Percentiles rank a stretch among this genome's conserved stretches.
These are phyloP conservation scores for Paguma larvata DNA, from an alignment of 2,797 vertebrate species.

Conservation along the genomic window DNA sequence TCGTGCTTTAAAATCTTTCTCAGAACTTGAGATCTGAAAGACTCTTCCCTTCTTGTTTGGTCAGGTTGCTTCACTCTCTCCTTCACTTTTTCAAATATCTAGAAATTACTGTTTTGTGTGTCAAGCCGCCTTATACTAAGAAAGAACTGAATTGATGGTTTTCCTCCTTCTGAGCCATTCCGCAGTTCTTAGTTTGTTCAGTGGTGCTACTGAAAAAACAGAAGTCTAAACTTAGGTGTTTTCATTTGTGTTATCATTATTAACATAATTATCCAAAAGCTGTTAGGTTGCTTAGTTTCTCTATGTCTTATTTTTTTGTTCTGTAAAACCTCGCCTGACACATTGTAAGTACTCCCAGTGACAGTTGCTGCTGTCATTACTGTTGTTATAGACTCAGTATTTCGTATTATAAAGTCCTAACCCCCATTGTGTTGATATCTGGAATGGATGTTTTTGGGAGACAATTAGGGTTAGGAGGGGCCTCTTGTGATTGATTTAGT, in stretches of 20 bases:
- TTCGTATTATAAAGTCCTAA: not conserved
- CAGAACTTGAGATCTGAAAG: not conserved
- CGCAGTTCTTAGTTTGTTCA: not conserved
- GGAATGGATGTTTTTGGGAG: not conserved
- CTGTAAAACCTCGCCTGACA: not conserved
- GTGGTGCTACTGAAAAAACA: not conserved
- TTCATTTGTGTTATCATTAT: not conserved
- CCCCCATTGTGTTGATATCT: not conserved
- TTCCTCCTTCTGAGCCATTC: not conserved
- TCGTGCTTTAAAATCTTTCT: not conserved
- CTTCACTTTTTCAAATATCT: not conserved
- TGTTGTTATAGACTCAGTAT: not conserved
- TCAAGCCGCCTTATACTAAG: not conserved
- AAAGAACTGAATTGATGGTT: not conserved
- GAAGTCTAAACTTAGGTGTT: not conserved
- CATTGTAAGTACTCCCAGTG: not conserved
- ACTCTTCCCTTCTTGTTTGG: not conserved
- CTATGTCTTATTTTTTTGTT: not conserved
- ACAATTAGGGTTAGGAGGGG: not conserved
- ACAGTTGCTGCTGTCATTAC: not conserved
- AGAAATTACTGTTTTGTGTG: not conserved
- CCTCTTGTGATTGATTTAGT: not conserved
- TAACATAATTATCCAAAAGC: not conserved
- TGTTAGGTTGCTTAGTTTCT: not conserved
- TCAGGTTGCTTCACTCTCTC: not conserved